A percentile compares a stretch with the other conserved stretches of the same genome.
Evolutionary conservation across 2,113 vertebrate genomes (phyloP).

Genomic region (Burhinus oedicnemus): DNA sequence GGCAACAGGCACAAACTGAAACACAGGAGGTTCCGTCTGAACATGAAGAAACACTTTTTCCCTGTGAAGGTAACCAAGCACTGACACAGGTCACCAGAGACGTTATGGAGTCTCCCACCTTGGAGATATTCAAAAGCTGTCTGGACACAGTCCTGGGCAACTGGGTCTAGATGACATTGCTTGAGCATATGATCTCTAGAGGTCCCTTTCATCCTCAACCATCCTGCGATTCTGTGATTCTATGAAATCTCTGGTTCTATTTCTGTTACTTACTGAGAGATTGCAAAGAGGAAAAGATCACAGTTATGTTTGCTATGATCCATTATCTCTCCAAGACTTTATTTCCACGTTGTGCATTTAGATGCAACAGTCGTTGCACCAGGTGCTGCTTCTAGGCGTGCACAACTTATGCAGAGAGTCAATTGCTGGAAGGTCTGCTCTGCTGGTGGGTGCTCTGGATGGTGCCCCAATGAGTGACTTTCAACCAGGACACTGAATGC

Average conservation of each 20-base stretch:
- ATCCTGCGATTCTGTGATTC: neutral
- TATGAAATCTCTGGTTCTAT: neutral
- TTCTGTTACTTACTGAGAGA: neutral
- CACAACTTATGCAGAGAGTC: neutral
- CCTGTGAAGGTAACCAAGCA: neutral
- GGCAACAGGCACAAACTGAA: neutral
- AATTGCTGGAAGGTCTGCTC: neutral
- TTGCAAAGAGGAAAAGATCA: neutral
- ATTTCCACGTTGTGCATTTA: neutral
- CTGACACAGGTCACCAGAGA: neutral
- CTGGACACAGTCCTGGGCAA: neutral
- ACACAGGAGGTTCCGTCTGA: neutral
- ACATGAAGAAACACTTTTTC: neutral
- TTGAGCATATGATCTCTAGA: neutral
- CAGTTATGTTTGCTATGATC: accelerated
- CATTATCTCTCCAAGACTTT: neutral
- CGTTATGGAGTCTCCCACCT: neutral
- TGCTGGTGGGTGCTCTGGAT: neutral
- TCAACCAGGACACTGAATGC: neutral
- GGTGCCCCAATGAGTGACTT: neutral
- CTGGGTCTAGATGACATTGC: neutral
- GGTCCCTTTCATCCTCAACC: neutral
- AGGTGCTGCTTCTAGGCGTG: neutral
- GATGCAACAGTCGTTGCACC: neutral
- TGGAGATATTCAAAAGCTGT: neutral